A percentile compares a stretch with the other conserved stretches of the same genome.
Evolutionary conservation across 2,113 vertebrate species (phyloP).

Genomic region (Colinus virginianus): DNA sequence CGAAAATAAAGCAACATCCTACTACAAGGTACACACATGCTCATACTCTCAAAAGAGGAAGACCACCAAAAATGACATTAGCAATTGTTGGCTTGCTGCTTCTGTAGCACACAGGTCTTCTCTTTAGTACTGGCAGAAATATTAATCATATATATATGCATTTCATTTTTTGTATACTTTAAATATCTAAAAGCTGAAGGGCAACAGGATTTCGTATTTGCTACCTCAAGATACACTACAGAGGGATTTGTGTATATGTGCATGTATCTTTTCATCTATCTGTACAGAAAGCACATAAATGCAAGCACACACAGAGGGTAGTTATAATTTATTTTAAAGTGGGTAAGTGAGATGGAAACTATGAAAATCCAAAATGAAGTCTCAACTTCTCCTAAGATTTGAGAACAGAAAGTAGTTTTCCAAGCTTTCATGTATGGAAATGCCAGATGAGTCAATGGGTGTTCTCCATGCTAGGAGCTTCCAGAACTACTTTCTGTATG

Average conservation of each 20-base stretch:
- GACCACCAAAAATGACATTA: neutral
- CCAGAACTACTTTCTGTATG: neutral
- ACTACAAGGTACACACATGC: neutral
- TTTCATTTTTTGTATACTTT: neutral
- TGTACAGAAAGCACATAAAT: neutral
- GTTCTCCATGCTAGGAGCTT: constrained; percentile 6
- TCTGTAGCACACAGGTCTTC: neutral
- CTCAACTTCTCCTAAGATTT: neutral
- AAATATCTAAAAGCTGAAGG: neutral
- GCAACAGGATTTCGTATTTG: neutral
- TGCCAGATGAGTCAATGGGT: constrained; percentile 38
- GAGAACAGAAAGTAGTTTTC: constrained; percentile 40
- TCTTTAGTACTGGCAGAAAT: neutral
- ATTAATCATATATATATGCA: neutral
- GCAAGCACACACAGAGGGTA: neutral
- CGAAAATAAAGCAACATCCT: neutral
- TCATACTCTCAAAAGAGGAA: neutral
- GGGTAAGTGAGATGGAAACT: neutral
- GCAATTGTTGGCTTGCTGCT: neutral
- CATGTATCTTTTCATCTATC: neutral
- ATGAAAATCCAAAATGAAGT: neutral
- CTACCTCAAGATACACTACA: neutral
- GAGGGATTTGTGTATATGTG: neutral
- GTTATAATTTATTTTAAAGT: neutral
- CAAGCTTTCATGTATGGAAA: constrained; percentile 42